phyloP scores from a whole-genome alignment of 2,797 vertebrate genomes.

The Malurus splendens region DNA sequence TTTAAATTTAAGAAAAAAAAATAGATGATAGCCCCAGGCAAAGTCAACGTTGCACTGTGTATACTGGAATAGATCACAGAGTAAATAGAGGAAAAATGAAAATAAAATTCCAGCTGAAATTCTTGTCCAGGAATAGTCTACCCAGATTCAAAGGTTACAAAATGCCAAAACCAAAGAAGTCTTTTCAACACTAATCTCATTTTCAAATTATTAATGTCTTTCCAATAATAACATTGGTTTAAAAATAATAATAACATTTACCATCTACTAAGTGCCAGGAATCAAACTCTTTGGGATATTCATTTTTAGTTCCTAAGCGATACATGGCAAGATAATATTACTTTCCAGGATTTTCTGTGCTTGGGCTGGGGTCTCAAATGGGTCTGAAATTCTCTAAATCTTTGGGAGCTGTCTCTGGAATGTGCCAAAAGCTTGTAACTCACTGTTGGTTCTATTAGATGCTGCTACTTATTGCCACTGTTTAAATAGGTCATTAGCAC shows the following conservation, averaged over 20 bases:
- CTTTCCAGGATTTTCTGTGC: not conserved
- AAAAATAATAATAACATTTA: slow-evolving; percentile 54
- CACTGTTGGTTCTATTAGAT: not conserved
- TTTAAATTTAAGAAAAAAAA: not conserved
- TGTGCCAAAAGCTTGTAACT: not conserved
- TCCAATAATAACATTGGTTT: slow-evolving; percentile 51
- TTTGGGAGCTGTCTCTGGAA: not conserved
- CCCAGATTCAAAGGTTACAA: slow-evolving; percentile 25
- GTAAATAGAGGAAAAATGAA: slow-evolving; percentile 47
- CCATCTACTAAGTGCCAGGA: slow-evolving; percentile 13
- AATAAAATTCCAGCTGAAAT: slow-evolving; percentile 41
- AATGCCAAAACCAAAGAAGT: slow-evolving; percentile 29
- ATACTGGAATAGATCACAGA: slow-evolving; percentile 22
- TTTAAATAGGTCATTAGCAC: not conserved
- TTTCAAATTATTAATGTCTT: slow-evolving; percentile 48
- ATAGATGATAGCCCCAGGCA: slow-evolving; percentile 6
- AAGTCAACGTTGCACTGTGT: not conserved
- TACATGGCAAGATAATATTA: slow-evolving; percentile 14
- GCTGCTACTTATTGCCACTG: not conserved
- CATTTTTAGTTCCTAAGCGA: slow-evolving; percentile 42
- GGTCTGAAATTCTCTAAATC: not conserved
- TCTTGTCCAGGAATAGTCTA: slow-evolving; percentile 49
- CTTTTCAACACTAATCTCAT: slow-evolving; percentile 50
- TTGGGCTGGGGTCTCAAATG: not conserved
- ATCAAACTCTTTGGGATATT: slow-evolving; percentile 20